phyloP scores from a whole-genome alignment of 2,888 invertebrate genomes.

The Sarcophaga caerulescens region DNA sequence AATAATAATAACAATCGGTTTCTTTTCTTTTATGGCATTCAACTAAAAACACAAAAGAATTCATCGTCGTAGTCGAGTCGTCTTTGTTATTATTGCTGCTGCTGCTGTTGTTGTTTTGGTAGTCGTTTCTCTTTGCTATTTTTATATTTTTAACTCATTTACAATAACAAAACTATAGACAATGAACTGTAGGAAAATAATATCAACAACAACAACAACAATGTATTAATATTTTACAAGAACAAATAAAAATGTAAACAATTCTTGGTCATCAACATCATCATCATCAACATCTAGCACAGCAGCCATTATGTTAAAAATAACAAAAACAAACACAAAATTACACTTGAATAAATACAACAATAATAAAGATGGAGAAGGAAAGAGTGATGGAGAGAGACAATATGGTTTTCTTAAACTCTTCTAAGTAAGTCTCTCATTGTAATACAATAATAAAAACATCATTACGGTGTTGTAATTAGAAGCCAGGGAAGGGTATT shows the following conservation, averaged over 20 bases:
- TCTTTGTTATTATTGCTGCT: neutral
- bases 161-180: conserved; percentile 28
- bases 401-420: too few relatives aligned
- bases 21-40: conserved; percentile 56
- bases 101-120: neutral
- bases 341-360: conserved; percentile 4
- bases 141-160: neutral
- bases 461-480: neutral
- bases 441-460: neutral
- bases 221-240: neutral
- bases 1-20: conserved; percentile 8
- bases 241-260: conserved; percentile 11
- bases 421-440: neutral
- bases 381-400: neutral
- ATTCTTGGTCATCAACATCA: conserved; percentile 8
- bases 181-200: conserved; percentile 6
- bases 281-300: conserved; percentile 12
- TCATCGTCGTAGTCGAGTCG: neutral
- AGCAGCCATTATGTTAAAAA: conserved; percentile 32
- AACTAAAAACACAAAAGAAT: conserved; percentile 44
- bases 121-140: neutral
- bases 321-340: neutral
- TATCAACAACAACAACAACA: neutral
- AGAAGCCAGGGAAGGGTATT: neutral
- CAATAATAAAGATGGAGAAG: neutral